Evolutionary conservation across 1,140 invertebrate species (phyloP), one percentile per base, ranked within the genome.

Genomic region (Batillaria attramentaria): DNA sequence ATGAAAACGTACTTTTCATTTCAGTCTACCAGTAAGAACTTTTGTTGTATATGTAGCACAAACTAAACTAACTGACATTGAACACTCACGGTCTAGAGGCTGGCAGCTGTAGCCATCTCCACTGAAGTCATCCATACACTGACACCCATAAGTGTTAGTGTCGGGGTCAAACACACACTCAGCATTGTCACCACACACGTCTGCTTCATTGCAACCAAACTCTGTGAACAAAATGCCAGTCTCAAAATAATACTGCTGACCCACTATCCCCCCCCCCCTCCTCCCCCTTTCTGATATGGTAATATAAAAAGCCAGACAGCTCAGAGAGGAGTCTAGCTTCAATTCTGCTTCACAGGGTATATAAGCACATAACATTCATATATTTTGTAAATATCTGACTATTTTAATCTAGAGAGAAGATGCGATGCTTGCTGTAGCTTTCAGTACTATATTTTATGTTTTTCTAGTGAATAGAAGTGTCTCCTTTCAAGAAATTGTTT

Each of bases 191-290:
- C 84, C 86, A 82, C 91, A 92, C 39, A 89, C 86, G 50, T 91
- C 96, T 82, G 95, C 94, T 66, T 88, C 87, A 83, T 96, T 95
- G 86, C 97, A 98, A 43, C 78, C 77, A 81, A 84, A 86, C 5
- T 72, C 88, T 88, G 79, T 13, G 82, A 60, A 69, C 10, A 46
- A 60, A 74, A 24, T 33, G 69, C 20, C 4, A 42, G 39, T 28
- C 33, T 62, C 13, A 62, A 62, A 62, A 13, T 50, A 24, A 50
- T 50, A 13, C 46, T 50, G 46, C 46, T 13, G 24, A 24, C 46
- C 24, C 46, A 50, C 24, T 24, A 50, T 24, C 13, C 24, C 46
- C 46, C 46, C 46, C 13, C 46, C 46, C 13, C 13, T 50, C 46
- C 13, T 24, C 46, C 46, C 13, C 46, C n/a, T n/a, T n/a, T n/a